Percentiles rank a stretch among this genome's conserved stretches.
Conservation (phyloP, 2,113 vertebrate genomes). For the Morone chrysops region DNA sequence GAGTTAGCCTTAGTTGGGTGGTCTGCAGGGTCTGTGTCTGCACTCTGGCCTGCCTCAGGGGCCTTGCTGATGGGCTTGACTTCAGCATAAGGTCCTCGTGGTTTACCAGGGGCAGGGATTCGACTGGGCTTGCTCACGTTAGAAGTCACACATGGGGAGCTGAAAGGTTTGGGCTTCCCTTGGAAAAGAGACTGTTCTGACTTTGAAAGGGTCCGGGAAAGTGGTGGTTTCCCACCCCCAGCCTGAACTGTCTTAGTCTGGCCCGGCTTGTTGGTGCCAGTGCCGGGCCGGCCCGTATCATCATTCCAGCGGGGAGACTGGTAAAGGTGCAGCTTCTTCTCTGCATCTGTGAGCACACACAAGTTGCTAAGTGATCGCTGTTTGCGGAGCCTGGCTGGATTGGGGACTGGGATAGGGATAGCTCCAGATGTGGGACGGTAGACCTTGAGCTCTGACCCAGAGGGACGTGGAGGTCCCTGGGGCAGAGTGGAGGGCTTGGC, state of each 20-base stretch:
- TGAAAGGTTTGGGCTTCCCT: constrained; percentile 85
- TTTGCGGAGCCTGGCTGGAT: constrained; percentile 89
- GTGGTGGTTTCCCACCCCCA: constrained; percentile 78
- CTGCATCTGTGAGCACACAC: constrained; percentile 92
- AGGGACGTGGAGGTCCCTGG: constrained; percentile 79
- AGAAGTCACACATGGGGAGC: constrained; percentile 79
- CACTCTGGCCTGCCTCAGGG: constrained; percentile 82
- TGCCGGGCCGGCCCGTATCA: constrained; percentile 84
- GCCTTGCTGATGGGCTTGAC: constrained; percentile 95
- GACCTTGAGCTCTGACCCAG: constrained; percentile 90
- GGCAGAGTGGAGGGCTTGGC: constrained; percentile 80
- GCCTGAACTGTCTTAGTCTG: constrained; percentile 68
- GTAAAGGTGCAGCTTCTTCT: constrained; percentile 94
- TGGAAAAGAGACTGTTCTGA: constrained; percentile 96
- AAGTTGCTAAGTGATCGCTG: constrained; percentile 94
- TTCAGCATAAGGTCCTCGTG: constrained; percentile 93
- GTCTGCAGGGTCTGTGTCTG: constrained; percentile 86
- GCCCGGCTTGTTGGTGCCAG: constrained; percentile 57
- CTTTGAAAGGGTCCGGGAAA: constrained; percentile 90
- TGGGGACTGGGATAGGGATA: constrained; percentile 81
- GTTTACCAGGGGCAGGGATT: constrained; percentile 85
- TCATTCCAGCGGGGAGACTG: constrained; percentile 92
- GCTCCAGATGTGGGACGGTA: constrained; percentile 87
- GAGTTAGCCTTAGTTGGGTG: constrained; percentile 83
- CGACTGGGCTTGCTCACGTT: constrained; percentile 89